phyloP scores from a whole-genome alignment of 2,888 invertebrate species.

The Campaea margaritaria region DNA sequence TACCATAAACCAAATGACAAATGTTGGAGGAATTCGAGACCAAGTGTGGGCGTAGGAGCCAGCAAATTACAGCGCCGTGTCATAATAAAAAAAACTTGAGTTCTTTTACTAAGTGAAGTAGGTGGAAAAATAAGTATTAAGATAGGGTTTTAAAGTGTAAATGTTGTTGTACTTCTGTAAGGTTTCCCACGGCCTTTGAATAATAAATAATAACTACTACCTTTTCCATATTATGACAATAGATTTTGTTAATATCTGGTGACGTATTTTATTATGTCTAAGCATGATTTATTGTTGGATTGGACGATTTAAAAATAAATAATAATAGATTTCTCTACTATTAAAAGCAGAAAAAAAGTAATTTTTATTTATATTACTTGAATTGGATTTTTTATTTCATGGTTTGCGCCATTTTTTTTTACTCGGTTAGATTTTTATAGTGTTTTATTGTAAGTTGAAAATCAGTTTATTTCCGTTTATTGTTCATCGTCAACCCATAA shows the following conservation, averaged over 20 bases:
- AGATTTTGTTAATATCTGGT: constrained; percentile 50
- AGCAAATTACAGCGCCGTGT: constrained; percentile 6
- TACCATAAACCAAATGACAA: constrained; percentile 52
- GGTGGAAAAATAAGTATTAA: constrained; percentile 2
- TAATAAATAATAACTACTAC: constrained; percentile 34
- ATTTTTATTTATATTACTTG: neutral
- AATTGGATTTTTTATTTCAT: neutral
- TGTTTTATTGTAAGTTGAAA: too few relatives aligned
- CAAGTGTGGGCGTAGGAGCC: constrained; percentile 48
- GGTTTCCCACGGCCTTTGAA: constrained; percentile 56
- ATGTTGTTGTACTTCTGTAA: constrained; percentile 5
- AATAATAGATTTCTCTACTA: constrained; percentile 25
- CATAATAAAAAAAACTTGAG: constrained; percentile 1
- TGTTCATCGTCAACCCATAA: too few relatives aligned
- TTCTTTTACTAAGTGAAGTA: neutral
- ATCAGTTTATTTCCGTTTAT: too few relatives aligned
- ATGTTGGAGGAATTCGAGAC: constrained; percentile 54
- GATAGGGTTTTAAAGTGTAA: constrained; percentile 11
- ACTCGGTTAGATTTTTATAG: neutral
- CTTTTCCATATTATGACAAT: constrained; percentile 41
- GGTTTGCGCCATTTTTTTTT: neutral
- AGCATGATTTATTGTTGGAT: constrained; percentile 47
- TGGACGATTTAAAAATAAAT: constrained; percentile 31
- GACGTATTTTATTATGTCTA: constrained; percentile 54
- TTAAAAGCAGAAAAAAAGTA: neutral